Evolutionary conservation across 2,113 vertebrate genomes (phyloP).

Genomic region (Felis chaus): DNA sequence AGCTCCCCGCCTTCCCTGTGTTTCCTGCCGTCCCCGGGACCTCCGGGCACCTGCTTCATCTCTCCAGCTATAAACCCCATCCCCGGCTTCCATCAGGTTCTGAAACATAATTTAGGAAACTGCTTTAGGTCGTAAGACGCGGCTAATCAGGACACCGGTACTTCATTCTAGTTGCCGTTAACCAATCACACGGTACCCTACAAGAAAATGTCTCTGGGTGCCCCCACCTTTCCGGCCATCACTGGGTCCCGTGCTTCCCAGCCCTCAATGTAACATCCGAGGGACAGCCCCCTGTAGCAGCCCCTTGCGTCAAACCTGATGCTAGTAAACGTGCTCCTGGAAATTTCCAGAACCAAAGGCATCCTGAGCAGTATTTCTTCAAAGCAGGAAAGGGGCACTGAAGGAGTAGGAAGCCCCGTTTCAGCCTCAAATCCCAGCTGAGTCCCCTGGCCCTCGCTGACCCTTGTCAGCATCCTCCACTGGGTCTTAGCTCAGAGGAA

Average conservation of each 20-base stretch:
- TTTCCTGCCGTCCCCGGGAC: neutral
- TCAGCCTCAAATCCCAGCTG: neutral
- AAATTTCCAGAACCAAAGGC: neutral
- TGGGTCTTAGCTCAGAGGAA: neutral
- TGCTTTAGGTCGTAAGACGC: neutral
- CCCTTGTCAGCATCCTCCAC: neutral
- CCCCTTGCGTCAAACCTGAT: neutral
- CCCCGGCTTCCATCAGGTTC: neutral
- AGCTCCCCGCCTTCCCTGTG: neutral
- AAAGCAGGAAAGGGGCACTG: neutral
- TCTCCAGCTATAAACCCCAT: neutral
- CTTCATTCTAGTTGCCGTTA: neutral
- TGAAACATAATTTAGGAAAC: neutral
- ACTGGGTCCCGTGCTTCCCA: neutral
- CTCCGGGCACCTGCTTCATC: neutral
- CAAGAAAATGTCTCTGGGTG: neutral
- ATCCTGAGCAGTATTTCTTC: neutral
- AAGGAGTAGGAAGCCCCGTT: neutral
- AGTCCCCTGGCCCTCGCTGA: neutral
- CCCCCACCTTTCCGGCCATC: neutral
- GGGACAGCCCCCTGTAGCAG: neutral
- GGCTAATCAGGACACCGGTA: neutral
- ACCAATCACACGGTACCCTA: too few relatives aligned
- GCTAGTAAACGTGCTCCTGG: neutral
- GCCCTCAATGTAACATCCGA: neutral